Base-by-base conservation (phyloP, 2,113 vertebrate species). In the Apistogramma diplotaenia region DNA sequence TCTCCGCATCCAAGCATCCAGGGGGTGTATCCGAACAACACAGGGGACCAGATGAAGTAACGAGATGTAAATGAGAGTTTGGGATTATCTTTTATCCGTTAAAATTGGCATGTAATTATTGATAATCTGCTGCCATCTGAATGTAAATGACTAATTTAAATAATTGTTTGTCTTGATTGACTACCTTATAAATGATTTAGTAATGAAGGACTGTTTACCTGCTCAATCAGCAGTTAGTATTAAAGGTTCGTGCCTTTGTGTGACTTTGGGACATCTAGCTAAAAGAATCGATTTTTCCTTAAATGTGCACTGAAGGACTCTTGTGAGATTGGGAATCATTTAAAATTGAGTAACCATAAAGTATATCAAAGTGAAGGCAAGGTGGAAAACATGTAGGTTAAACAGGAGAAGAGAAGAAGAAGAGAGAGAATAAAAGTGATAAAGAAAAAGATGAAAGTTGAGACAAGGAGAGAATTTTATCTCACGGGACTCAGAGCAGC, bases 401-500 rank as follows among this genome's bases (percentile, higher is more conserved):
- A 40, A 74, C 29, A 51, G 49, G 65, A 59, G 19, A 73, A 40
- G 62, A 76, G 53, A 51, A 54, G 29, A 55, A 16, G 31, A 56
- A 5, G 23, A 40, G 53, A 53, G 4, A 37, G 25, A 40, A n/a
- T 33, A 33, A 33, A 8, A 33, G 33, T 33, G 31, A 33, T 33
- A 33, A 11, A 8, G 16, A 46, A 40, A n/a, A n/a, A 16, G 35
- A 49, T 23, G 51, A 31, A 31, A 56, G 65, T 70, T 13, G 23
- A 78, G 51, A 55, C 31, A 25, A 33, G 27, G 58, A 65, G 31
- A 56, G 54, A 49, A 8, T 29, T 40, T 57, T 73, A 72, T 89
- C 85, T 78, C 54, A 13, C 23, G 81, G 77, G 82, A 76, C 54
- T 35, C 46, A 5, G 73, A 43, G 81, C 89, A 91, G 92, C 92